A percentile compares a stretch with the other conserved stretches of the same genome.
Conservation (phyloP, 2,797 vertebrate genomes). For the Rhinophrynus dorsalis region DNA sequence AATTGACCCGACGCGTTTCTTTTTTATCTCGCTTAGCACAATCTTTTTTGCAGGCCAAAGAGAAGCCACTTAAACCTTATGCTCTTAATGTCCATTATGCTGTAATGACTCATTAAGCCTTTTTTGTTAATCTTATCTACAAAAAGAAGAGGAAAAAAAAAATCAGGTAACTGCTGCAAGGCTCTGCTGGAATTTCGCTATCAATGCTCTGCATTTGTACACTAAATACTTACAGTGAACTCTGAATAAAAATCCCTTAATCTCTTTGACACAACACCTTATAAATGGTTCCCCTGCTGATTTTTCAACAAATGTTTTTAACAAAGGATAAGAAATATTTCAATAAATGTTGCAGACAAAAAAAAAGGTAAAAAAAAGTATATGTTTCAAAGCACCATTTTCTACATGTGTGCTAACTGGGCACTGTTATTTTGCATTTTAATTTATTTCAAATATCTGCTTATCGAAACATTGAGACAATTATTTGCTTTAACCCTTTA, state of each 20-base stretch:
- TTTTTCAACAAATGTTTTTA: too few relatives aligned
- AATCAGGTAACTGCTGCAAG: background rate
- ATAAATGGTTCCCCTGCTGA: too few relatives aligned
- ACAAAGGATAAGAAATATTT: too few relatives aligned
- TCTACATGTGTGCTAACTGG: too few relatives aligned
- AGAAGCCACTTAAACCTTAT: slow-evolving; percentile 3
- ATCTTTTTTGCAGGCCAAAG: slow-evolving; percentile 11
- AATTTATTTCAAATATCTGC: too few relatives aligned
- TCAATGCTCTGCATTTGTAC: background rate
- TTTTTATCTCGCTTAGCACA: slow-evolving; percentile 1
- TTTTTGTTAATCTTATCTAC: slow-evolving; percentile 5
- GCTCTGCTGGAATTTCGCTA: background rate
- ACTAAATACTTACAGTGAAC: background rate
- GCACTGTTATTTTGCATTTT: too few relatives aligned
- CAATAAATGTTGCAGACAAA: too few relatives aligned
- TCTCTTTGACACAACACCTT: too few relatives aligned
- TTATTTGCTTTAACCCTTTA: too few relatives aligned
- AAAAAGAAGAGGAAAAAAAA: background rate
- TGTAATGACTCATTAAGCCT: slow-evolving; percentile 3
- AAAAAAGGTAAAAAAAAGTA: too few relatives aligned
- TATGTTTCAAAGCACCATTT: too few relatives aligned
- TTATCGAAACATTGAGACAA: too few relatives aligned
- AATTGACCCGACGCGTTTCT: background rate
- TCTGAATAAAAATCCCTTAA: slow-evolving; percentile 15
- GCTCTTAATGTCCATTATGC: slow-evolving; percentile 23